These are phyloP conservation scores for Drosophila acutilabella DNA, from an alignment of 2,888 invertebrate genomes.

Conservation along the genomic window DNA sequence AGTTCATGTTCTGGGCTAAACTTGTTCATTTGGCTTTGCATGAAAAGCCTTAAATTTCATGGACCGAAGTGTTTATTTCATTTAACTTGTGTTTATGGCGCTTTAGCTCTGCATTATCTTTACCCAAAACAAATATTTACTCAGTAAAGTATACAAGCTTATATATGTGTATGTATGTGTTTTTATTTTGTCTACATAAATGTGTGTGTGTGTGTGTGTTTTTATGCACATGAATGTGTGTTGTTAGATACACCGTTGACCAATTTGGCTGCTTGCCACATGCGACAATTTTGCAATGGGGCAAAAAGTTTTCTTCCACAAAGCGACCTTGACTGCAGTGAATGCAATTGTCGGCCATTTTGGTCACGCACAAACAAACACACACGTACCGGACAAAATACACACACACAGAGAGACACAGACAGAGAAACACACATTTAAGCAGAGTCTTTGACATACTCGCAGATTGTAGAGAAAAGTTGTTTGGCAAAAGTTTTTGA, in stretches of 20 bases:
- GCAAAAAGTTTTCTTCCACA: slow-evolving; percentile 32
- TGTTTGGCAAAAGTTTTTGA: slow-evolving; percentile 57
- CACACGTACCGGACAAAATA: background rate
- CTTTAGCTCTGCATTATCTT: background rate
- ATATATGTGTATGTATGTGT: background rate
- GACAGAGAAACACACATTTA: background rate
- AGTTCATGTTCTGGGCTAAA: too few relatives aligned
- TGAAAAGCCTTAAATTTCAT: too few relatives aligned
- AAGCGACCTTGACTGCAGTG: slow-evolving; percentile 70
- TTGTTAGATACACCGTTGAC: slow-evolving; percentile 23
- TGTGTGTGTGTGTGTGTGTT: slow-evolving; percentile 3
- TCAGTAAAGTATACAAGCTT: background rate
- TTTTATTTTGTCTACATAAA: background rate
- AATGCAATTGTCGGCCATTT: slow-evolving; percentile 52
- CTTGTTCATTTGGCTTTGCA: too few relatives aligned
- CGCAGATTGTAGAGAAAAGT: slow-evolving; percentile 39
- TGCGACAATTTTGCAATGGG: slow-evolving; percentile 34
- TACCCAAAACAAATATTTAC: slow-evolving; percentile 5
- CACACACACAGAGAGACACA: background rate
- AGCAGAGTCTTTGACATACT: background rate
- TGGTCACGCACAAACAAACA: slow-evolving; percentile 19
- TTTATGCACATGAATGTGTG: background rate
- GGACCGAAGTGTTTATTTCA: too few relatives aligned
- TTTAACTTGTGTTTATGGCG: background rate
- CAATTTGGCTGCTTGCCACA: slow-evolving; percentile 51